Evolutionary conservation across 2,888 invertebrate species (phyloP), one percentile per base, ranked within the genome.

Genomic region (Agrypnus murinus): DNA sequence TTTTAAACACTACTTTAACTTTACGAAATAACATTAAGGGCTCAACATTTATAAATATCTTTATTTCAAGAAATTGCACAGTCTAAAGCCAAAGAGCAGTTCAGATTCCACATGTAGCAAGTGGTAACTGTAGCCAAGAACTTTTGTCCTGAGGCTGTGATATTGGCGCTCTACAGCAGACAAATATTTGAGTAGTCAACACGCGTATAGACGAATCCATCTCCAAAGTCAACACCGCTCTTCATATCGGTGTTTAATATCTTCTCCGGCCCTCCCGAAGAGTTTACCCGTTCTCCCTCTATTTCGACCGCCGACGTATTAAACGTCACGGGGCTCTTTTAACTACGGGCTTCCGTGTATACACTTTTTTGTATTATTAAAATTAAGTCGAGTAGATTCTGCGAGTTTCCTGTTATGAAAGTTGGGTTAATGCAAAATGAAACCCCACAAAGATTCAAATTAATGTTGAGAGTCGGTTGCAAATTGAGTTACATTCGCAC

Each of bases 121-220:
- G 69, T 70, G 67, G 66, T 63, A 70, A 70, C 65, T 67, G 70
- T 68, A 73, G 71, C 45, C 31, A 59, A 45, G 63, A 46, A 65
- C 71, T 78, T 77, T 79, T 82, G 81, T 81, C 82, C 80, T 75
- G 76, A 77, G 81, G 81, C 81, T 73, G 74, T 77, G 80, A 83
- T 82, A 83, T 84, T 81, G 82, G 79, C 81, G 82, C 81, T 80
- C 77, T 77, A 78, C 77, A 77, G 78, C 79, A 75, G 69, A 77
- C 81, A 85, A 85, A 85, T 84, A 85, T 84, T 84, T 84, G 85
- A 81, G 78, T 76, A 84, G 85, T 84, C 84, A 84, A 85, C 84
- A 85, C 81, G 82, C 81, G 82, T 82, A 73, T 74, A 80, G 79
- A 79, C 80, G 83, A 81, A 83, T 82, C 83, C 83, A 84, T 84